Conservation (phyloP, 23 tunicate species). For the Trididemnum nubilum region DNA sequence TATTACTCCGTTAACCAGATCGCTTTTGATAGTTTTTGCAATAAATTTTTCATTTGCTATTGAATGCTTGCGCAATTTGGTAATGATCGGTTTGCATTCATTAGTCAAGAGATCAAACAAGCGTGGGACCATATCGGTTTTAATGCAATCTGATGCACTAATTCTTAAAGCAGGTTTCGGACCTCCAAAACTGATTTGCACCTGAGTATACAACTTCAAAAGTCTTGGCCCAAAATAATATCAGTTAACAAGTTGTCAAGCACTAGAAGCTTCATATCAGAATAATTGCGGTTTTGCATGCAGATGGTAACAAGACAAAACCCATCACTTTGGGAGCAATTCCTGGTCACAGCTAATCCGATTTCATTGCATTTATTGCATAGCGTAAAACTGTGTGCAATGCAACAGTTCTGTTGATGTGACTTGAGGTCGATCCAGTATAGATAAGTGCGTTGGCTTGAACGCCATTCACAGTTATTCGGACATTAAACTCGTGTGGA, state of each 20-base stretch:
- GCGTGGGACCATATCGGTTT: neutral
- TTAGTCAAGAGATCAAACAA: neutral
- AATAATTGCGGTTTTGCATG: neutral
- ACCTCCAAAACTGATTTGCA: constrained; percentile 1
- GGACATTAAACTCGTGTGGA: too few relatives aligned
- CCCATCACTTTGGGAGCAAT: neutral
- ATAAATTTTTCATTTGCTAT: neutral
- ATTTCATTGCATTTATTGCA: too few relatives aligned
- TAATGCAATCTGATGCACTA: neutral
- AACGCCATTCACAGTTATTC: too few relatives aligned
- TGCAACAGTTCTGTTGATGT: neutral
- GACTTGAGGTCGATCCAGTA: neutral
- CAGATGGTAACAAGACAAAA: neutral
- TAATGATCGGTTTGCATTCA: neutral
- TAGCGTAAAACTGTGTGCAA: neutral
- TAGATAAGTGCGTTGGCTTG: neutral
- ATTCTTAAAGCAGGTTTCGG: neutral
- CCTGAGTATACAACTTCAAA: neutral
- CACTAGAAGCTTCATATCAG: neutral
- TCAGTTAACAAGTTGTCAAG: neutral
- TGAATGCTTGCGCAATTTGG: neutral
- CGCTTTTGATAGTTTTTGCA: neutral
- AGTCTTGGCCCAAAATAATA: constrained; percentile 1
- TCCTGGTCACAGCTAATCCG: neutral
- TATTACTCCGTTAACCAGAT: neutral